Evolutionary conservation across 2,888 invertebrate species (phyloP).

Genomic region (Lysandra coridon): DNA sequence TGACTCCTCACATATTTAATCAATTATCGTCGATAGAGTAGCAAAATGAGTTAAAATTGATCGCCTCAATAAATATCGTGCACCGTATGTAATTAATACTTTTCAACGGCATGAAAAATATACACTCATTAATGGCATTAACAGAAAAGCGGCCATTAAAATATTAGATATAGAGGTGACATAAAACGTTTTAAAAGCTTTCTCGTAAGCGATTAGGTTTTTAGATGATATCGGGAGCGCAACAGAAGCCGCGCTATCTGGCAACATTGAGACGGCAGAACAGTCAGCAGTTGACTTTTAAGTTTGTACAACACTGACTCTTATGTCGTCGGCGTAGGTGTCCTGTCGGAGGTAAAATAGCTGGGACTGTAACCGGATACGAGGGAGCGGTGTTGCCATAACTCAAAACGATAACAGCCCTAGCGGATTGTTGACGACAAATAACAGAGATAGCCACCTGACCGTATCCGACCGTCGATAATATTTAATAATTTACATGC

Average conservation of each 20-base stretch:
- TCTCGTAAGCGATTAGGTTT: constrained; percentile 39
- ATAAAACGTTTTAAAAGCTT: constrained; percentile 36
- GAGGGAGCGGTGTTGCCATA: constrained; percentile 56
- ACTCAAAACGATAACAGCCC: constrained; percentile 72
- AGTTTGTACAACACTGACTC: not conserved
- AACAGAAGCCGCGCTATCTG: constrained; percentile 55
- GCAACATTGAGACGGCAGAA: constrained; percentile 43
- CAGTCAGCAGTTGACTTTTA: not conserved
- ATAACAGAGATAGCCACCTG: constrained; percentile 76
- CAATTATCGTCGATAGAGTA: constrained; percentile 20
- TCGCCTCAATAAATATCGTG: constrained; percentile 19
- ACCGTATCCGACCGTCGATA: constrained; percentile 72
- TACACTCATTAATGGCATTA: constrained; percentile 23
- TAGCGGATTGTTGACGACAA: constrained; percentile 73
- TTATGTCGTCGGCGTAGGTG: not conserved
- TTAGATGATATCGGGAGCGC: constrained; percentile 46
- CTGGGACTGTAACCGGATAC: constrained; percentile 56
- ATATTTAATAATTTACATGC: constrained; percentile 77
- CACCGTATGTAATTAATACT: constrained; percentile 26
- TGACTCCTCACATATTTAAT: not conserved
- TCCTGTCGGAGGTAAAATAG: not conserved
- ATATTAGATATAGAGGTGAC: constrained; percentile 31
- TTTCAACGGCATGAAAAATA: constrained; percentile 25
- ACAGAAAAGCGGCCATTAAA: constrained; percentile 29
- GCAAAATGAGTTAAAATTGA: constrained; percentile 22